Conservation (phyloP, 2,113 vertebrate genomes). For the Pogonocichla stellata region DNA sequence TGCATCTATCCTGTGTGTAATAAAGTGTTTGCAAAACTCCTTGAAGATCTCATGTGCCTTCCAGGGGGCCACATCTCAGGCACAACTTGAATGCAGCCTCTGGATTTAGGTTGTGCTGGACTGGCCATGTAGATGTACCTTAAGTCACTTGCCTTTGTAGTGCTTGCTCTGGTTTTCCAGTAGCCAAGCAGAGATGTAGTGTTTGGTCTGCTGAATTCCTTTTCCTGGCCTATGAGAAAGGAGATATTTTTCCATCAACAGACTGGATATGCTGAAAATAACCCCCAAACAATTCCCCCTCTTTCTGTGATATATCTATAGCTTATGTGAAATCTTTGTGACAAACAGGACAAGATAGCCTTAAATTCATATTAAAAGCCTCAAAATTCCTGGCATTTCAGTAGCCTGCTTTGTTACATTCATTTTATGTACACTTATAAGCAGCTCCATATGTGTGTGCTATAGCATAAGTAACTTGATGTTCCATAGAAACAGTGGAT, state of each 20-base stretch:
- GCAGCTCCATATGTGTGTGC: slow-evolving; percentile 64
- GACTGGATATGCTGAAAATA: neutral
- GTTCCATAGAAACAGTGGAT: slow-evolving; percentile 36
- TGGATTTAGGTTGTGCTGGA: neutral
- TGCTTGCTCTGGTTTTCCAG: neutral
- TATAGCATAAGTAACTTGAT: slow-evolving; percentile 14
- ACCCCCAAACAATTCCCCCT: neutral
- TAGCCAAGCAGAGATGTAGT: neutral
- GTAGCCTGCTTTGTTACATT: slow-evolving; percentile 45
- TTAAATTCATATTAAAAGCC: slow-evolving; percentile 27
- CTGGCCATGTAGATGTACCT: neutral
- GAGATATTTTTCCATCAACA: neutral
- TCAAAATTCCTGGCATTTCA: slow-evolving; percentile 44
- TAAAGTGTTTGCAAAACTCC: neutral
- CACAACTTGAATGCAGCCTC: neutral
- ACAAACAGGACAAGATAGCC: slow-evolving; percentile 22
- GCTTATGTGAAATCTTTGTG: neutral
- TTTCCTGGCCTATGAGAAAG: neutral
- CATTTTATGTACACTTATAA: slow-evolving; percentile 48
- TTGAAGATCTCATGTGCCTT: neutral
- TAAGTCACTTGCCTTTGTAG: neutral
- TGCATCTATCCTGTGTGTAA: neutral
- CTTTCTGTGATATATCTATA: neutral
- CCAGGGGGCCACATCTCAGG: accelerated
- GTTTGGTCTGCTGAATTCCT: neutral